phyloP scores from a whole-genome alignment of 1,140 invertebrate genomes.

The Drosophila kohkoa region DNA sequence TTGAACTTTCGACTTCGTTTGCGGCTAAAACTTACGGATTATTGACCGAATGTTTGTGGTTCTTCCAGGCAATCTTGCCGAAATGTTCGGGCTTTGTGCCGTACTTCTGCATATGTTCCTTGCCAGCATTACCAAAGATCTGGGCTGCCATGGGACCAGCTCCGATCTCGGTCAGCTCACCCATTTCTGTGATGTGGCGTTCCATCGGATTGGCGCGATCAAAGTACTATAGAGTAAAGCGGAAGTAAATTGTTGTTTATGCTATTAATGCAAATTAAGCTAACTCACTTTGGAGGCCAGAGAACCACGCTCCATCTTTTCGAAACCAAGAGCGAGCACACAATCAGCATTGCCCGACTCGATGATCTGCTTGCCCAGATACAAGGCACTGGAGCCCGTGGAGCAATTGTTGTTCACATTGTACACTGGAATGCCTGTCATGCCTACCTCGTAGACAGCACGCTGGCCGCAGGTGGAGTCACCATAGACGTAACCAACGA shows the following conservation, averaged over 20 bases:
- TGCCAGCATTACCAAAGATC: slow-evolving; percentile 98
- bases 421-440: slow-evolving; percentile 98
- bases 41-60: slow-evolving; percentile 98
- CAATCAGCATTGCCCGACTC: slow-evolving; percentile 95
- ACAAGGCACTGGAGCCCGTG: slow-evolving; percentile 96
- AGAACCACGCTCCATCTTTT: slow-evolving; percentile 98
- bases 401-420: slow-evolving; percentile 99
- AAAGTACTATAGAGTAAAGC: slow-evolving; percentile 86
- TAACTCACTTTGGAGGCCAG: slow-evolving; percentile 88
- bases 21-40: slow-evolving; percentile 91
- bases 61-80: slow-evolving; percentile 99
- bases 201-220: slow-evolving; percentile 98
- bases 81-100: slow-evolving; percentile 96
- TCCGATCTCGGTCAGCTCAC: slow-evolving; percentile 91
- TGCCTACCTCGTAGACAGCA: slow-evolving; percentile 96
- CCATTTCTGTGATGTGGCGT: slow-evolving; percentile 95
- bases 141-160: slow-evolving; percentile 95
- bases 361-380: slow-evolving; percentile 96
- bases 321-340: slow-evolving; percentile 97
- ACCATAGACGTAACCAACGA: slow-evolving; percentile 98
- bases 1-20: slow-evolving; percentile 32
- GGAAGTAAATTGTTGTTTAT: too few species aligned
- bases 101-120: slow-evolving; percentile 98
- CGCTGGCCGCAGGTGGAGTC: slow-evolving; percentile 98
- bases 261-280: too few species aligned